Base-by-base conservation (phyloP, 2,888 invertebrate genomes). In the Cryptus viduatorius region DNA sequence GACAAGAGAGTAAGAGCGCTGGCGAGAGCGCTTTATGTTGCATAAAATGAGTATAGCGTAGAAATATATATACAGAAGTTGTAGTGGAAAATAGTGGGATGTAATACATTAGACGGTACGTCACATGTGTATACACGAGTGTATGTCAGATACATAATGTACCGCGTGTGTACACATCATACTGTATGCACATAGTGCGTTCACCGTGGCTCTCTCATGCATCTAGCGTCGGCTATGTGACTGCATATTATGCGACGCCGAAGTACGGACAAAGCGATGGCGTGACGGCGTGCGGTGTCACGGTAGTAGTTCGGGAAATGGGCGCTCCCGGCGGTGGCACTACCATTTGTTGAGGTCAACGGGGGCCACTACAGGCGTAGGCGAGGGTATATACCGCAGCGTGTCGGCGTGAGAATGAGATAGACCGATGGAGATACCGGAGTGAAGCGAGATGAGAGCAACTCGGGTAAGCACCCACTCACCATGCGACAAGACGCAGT, bases 261-360 rank as follows among this genome's bases (percentile, higher is more conserved):
- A 81, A 84, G 84, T 84, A 79, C 72, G 56, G 79, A 85, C 82
- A 85, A 85, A 85, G 76, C 76, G 85, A 81, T 78, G 78, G 84
- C 78, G 81, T 81, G 78, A 76, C 85, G 79, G 67, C 68, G 79
- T 64, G 61, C 85, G 72, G 76, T 85, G 82, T 82, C 79, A 82
- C 77, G 82, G 82, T 85, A 68, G 85, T 79, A 79, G 85, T 85
- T 85, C 82, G 82, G 85, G 85, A 85, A 85, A 85, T 85, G 76
- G 85, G 76, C 61, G 85, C 85, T 82, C 75, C 85, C 79, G 85
- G 76, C 53, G 68, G 50, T 64, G 48, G 85, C 79, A 77, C 85
- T 76, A 67, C 65, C 81, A 85, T 82, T 85, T 77, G 82, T 85
- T 82, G 82, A 79, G 85, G 85, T 85, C 82, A 82, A 82, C 77